A percentile compares a stretch with the other conserved stretches of the same genome.
Conservation (phyloP, 2,888 invertebrate species). For the Copidosoma aretas region DNA sequence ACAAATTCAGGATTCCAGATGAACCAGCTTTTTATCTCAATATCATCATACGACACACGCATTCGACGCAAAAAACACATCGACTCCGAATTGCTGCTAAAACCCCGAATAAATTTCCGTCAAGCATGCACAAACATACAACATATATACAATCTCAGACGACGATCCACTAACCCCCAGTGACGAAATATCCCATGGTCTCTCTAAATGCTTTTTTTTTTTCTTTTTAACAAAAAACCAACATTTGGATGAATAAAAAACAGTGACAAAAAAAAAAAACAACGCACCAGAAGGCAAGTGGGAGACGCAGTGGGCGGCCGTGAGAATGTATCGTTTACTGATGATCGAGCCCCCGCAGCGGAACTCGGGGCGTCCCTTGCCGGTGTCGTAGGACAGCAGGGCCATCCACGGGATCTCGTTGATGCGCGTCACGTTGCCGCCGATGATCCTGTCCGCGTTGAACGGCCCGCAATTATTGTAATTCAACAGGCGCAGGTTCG, state of each 20-base stretch:
- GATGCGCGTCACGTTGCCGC: slow-evolving; percentile 69
- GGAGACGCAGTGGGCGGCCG: slow-evolving; percentile 68
- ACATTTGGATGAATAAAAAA: slow-evolving; percentile 6
- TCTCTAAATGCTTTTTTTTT: slow-evolving; percentile 2
- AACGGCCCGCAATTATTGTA: slow-evolving; percentile 67
- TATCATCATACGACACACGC: too few species aligned
- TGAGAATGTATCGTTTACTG: slow-evolving; percentile 66
- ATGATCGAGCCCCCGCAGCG: slow-evolving; percentile 65
- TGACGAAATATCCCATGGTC: too few species aligned
- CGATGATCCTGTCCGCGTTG: slow-evolving; percentile 66
- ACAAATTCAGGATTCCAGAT: too few species aligned
- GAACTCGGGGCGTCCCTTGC: slow-evolving; percentile 46
- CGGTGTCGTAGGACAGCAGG: slow-evolving; percentile 68
- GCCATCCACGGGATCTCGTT: slow-evolving; percentile 81
- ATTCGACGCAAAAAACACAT: too few species aligned
- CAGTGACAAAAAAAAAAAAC: background rate
- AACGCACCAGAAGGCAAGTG: slow-evolving; percentile 51
- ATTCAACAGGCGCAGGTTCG: slow-evolving; percentile 60
- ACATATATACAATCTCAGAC: too few species aligned
- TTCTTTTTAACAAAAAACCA: background rate
- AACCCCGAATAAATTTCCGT: too few species aligned
- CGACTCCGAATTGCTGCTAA: too few species aligned
- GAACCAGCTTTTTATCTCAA: too few species aligned
- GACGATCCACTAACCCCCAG: too few species aligned
- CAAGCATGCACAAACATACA: too few species aligned